Evolutionary conservation across 2,888 invertebrate genomes (phyloP).

Genomic region (Meliscaeva auricollis): DNA sequence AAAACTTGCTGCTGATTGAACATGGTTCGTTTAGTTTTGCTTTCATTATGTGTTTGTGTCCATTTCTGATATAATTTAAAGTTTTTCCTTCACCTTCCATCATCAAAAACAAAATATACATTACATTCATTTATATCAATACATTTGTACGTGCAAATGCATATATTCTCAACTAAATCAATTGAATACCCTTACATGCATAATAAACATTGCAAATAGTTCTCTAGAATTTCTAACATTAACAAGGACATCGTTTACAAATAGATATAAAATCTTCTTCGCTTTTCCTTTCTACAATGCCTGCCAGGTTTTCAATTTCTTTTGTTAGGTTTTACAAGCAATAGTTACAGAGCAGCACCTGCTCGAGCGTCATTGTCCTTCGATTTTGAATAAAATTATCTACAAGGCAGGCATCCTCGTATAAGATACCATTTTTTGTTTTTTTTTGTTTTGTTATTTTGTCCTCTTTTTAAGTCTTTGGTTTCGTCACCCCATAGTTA

Average conservation of each 20-base stretch:
- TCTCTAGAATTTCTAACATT: constrained; percentile 2
- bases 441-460: not conserved
- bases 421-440: not conserved
- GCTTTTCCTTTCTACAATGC: constrained; percentile 8
- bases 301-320: constrained; percentile 10
- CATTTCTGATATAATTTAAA: constrained; percentile 4
- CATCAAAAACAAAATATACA: not conserved
- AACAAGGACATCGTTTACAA: constrained; percentile 38
- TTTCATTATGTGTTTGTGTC: not conserved
- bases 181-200: constrained; percentile 1
- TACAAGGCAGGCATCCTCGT: constrained; percentile 15
- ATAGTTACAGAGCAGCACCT: constrained; percentile 39
- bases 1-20: not conserved
- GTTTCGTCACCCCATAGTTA: not conserved
- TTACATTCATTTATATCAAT: not conserved
- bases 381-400: constrained; percentile 57
- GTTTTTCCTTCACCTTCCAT: too few relatives aligned
- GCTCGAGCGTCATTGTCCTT: constrained; percentile 54
- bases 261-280: constrained; percentile 28
- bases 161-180: not conserved
- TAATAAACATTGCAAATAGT: constrained; percentile 3
- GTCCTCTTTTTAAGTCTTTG: not conserved
- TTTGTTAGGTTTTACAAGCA: constrained; percentile 19
- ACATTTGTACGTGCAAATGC: not conserved
- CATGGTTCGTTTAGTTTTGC: not conserved